These are phyloP conservation scores for western clawed frog (Xenopus tropicalis) DNA, from an alignment of 2,113 vertebrate genomes.

Conservation along the genomic window UCB_Xtro_10.0 CM004448.2:98466001-98466500, in stretches of 20 bases:
- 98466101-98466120: constrained; percentile 34
- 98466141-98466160: constrained; percentile 30
- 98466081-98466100: constrained; percentile 24
- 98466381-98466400: background rate
- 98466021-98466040: too few species aligned
- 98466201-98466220: background rate
- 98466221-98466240: too few species aligned
- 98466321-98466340: too few species aligned
- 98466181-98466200: constrained; percentile 12
- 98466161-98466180: constrained; percentile 36
- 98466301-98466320: too few species aligned
- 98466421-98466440: constrained; percentile 38
- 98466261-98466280: too few species aligned
- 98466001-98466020: too few species aligned
- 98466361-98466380: too few species aligned
- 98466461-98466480: constrained; percentile 17
- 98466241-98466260: too few species aligned
- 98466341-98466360: background rate
- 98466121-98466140: constrained; percentile 33
- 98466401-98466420: constrained; percentile 38
- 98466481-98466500: constrained; percentile 29
- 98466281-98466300: too few species aligned
- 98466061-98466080: too few species aligned
- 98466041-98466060: too few species aligned
- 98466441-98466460: constrained; percentile 19